Evolutionary conservation across 2,888 invertebrate species (phyloP).

Genomic region (Sipha maydis): DNA sequence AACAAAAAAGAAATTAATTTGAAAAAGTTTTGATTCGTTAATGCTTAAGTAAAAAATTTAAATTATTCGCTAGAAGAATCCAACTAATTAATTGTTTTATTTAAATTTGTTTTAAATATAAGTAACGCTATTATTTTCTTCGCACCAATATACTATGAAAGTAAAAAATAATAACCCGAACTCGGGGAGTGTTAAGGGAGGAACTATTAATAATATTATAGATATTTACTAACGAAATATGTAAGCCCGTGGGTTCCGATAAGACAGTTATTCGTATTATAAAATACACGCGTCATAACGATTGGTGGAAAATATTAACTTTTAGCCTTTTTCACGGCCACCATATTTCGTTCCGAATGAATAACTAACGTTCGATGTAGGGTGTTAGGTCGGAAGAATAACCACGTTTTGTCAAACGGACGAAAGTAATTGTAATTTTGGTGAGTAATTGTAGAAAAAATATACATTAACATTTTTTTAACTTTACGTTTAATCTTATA

Average conservation of each 20-base stretch:
- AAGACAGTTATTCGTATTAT: neutral
- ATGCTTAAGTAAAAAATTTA: conserved; percentile 32
- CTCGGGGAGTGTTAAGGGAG: no score
- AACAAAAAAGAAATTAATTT: conserved; percentile 6
- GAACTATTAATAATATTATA: neutral
- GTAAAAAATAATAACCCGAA: conserved; percentile 23
- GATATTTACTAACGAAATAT: conserved; percentile 3
- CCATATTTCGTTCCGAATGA: neutral
- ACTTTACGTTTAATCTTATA: no score
- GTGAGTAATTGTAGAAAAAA: no score
- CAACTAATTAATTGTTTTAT: conserved; percentile 31
- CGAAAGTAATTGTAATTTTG: no score
- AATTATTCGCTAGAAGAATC: conserved; percentile 18
- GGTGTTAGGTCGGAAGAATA: neutral
- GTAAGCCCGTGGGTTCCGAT: neutral
- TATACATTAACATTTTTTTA: no score
- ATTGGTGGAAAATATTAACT: neutral
- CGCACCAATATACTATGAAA: neutral
- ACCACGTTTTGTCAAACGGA: no score
- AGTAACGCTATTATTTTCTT: neutral
- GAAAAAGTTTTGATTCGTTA: conserved; percentile 22
- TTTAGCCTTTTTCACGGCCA: neutral
- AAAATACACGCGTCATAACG: neutral
- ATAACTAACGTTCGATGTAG: neutral
- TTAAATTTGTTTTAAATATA: conserved; percentile 10